Conservation (phyloP, 2,113 vertebrate genomes). For the Calonectris borealis region DNA sequence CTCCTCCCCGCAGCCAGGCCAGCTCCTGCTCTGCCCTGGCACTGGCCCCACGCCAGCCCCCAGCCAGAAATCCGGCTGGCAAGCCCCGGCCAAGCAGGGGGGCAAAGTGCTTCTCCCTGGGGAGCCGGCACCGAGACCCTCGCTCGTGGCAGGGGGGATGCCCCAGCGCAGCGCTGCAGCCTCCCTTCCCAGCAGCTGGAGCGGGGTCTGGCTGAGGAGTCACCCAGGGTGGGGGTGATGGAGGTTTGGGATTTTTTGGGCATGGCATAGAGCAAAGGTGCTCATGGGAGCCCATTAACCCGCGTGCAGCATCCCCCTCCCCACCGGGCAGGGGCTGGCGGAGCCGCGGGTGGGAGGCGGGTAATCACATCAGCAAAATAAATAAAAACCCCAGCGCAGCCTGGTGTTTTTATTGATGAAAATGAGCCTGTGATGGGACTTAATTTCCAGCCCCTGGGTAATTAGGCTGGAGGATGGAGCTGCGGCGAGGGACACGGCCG, state of each 20-base stretch:
- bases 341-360: not conserved
- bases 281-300: not conserved
- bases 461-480: not conserved
- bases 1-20: not conserved
- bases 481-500: not conserved
- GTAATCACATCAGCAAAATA: conserved; percentile 2
- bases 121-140: rapidly evolving
- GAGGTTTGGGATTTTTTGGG: not conserved
- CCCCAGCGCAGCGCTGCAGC: not conserved
- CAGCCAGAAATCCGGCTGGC: rapidly evolving
- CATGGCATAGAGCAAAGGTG: not conserved
- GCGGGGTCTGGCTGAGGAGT: not conserved
- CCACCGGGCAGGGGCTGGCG: rapidly evolving
- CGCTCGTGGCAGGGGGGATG: rapidly evolving
- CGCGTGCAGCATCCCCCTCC: not conserved
- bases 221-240: rapidly evolving
- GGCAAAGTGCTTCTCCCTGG: not conserved
- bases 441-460: not conserved
- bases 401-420: not conserved
- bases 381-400: not conserved
- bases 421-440: not conserved
- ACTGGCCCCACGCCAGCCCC: not conserved
- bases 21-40: not conserved
- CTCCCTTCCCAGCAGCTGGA: not conserved
- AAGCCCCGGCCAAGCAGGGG: rapidly evolving